A percentile compares a stretch with the other conserved stretches of the same genome.
phyloP scores from a whole-genome alignment of 2,113 vertebrate genomes.

The Dendropsophus ebraccatus region DNA sequence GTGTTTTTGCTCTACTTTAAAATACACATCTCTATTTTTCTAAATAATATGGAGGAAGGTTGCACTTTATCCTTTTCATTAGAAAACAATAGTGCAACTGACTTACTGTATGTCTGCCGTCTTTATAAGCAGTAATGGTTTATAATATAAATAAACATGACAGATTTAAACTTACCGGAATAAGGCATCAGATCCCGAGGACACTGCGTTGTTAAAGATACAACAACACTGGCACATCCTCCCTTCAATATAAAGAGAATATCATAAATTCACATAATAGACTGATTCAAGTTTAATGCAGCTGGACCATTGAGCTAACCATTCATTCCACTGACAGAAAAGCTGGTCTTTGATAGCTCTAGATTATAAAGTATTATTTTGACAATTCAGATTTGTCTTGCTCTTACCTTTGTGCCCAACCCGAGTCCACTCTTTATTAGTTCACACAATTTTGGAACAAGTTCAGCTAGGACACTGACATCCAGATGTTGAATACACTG shows the following conservation, averaged over 20 bases:
- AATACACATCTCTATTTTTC: too few species aligned
- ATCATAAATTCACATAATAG: neutral
- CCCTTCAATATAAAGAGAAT: conserved; percentile 75
- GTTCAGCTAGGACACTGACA: conserved; percentile 86
- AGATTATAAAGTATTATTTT: neutral
- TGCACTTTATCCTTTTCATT: too few species aligned
- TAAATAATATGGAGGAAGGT: too few species aligned
- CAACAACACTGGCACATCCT: conserved; percentile 94
- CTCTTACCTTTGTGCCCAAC: conserved; percentile 91
- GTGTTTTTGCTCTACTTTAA: too few species aligned
- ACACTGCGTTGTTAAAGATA: conserved; percentile 94
- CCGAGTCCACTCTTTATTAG: conserved; percentile 93
- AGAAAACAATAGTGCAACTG: too few species aligned
- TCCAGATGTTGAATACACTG: conserved; percentile 97
- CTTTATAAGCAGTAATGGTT: too few species aligned
- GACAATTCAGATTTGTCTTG: neutral
- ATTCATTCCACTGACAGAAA: too few species aligned
- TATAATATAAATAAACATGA: too few species aligned
- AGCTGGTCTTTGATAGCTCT: neutral
- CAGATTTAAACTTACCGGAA: conserved; percentile 86
- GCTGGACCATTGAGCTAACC: too few species aligned
- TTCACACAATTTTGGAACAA: conserved; percentile 92
- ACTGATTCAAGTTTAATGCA: neutral
- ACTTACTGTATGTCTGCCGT: too few species aligned
- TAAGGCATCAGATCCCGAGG: conserved; percentile 93